Evolutionary conservation across 1,140 invertebrate genomes (phyloP).

Genomic region (Pectinophora gossypiella): DNA sequence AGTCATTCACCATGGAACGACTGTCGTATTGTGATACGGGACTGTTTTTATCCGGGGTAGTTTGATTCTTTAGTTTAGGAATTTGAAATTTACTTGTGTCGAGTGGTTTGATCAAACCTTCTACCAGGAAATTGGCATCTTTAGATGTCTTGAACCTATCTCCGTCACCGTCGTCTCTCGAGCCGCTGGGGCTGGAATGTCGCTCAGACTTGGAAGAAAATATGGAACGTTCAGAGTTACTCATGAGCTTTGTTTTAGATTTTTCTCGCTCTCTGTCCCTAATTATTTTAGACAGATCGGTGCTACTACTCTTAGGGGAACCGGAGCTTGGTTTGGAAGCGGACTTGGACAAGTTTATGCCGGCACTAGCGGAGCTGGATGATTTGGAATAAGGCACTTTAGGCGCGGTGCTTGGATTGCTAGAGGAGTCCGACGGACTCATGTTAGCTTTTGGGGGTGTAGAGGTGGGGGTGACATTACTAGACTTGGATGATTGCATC

Average conservation of each 20-base stretch:
- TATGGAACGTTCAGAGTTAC: slow-evolving; percentile 78
- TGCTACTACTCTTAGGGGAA: slow-evolving; percentile 68
- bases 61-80: slow-evolving; percentile 80
- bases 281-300: slow-evolving; percentile 66
- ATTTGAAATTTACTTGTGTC: slow-evolving; percentile 90
- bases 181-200: slow-evolving; percentile 79
- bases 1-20: slow-evolving; percentile 64
- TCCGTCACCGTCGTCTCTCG: slow-evolving; percentile 78
- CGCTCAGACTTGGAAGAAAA: slow-evolving; percentile 80
- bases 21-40: slow-evolving; percentile 59
- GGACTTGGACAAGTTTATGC: slow-evolving; percentile 73
- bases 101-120: slow-evolving; percentile 85
- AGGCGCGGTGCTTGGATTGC: slow-evolving; percentile 42
- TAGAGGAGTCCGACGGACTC: slow-evolving; percentile 53
- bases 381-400: slow-evolving; percentile 78
- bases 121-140: slow-evolving; percentile 78
- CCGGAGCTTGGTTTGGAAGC: slow-evolving; percentile 68
- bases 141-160: slow-evolving; percentile 76
- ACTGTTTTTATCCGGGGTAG: slow-evolving; percentile 61
- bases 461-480: slow-evolving; percentile 53
- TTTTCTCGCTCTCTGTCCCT: slow-evolving; percentile 67
- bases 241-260: slow-evolving; percentile 68
- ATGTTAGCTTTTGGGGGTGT: slow-evolving; percentile 60
- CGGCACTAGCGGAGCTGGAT: slow-evolving; percentile 76
- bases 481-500: slow-evolving; percentile 70